phyloP scores from a whole-genome alignment of 2,113 vertebrate genomes.

The Dinomys branickii region DNA sequence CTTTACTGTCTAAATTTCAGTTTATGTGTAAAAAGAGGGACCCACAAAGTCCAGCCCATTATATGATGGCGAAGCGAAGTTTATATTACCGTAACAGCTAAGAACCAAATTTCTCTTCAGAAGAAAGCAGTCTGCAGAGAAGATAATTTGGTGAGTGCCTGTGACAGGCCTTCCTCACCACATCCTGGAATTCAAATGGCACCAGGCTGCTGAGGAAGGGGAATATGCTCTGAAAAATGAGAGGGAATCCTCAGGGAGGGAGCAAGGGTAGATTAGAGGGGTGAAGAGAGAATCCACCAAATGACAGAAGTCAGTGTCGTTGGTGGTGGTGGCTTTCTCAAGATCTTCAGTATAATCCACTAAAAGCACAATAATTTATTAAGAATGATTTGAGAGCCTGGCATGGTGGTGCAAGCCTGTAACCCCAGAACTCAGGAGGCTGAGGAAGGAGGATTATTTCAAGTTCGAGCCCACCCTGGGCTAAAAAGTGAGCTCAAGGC shows the following conservation, averaged over 20 bases:
- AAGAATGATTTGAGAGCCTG: neutral
- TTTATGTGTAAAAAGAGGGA: neutral
- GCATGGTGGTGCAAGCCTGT: too few species aligned
- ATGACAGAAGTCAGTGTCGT: neutral
- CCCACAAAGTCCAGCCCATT: neutral
- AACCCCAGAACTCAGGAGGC: too few species aligned
- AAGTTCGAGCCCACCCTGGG: too few species aligned
- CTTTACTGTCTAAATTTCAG: neutral
- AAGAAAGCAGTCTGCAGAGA: neutral
- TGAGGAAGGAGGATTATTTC: too few species aligned
- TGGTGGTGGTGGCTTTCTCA: neutral
- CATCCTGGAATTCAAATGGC: neutral
- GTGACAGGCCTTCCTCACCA: neutral
- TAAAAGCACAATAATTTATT: neutral
- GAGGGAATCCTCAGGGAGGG: neutral
- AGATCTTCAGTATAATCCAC: neutral
- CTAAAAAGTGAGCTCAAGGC: too few species aligned
- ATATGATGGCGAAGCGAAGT: neutral
- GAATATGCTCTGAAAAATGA: neutral
- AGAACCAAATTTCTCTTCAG: neutral
- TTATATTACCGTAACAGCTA: too few species aligned
- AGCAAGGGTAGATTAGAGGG: neutral
- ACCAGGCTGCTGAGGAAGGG: neutral
- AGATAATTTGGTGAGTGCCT: neutral
- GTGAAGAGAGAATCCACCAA: neutral